phyloP scores from a whole-genome alignment of 2,113 vertebrate species.

The Gallinago jamesoni region DNA sequence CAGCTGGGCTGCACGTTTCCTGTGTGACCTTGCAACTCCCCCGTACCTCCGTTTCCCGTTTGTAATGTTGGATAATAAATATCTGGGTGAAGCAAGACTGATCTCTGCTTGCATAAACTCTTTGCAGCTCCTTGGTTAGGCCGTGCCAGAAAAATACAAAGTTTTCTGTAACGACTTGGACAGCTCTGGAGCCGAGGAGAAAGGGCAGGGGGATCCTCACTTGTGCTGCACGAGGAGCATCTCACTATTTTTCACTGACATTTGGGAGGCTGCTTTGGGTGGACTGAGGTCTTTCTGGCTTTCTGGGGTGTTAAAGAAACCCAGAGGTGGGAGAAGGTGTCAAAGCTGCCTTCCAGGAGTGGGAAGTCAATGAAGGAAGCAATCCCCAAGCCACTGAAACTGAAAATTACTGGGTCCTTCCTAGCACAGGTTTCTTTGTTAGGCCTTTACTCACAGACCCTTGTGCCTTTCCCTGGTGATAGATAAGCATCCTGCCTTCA shows the following conservation, averaged over 20 bases:
- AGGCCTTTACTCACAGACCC: not conserved
- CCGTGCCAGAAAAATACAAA: not conserved
- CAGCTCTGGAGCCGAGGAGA: not conserved
- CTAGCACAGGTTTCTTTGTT: not conserved
- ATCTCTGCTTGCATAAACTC: not conserved
- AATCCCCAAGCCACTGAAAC: not conserved
- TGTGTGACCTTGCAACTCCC: slow-evolving; percentile 35
- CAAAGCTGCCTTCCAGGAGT: not conserved
- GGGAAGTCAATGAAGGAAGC: not conserved
- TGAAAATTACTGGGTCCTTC: not conserved
- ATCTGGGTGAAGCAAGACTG: not conserved
- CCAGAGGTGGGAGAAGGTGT: not conserved
- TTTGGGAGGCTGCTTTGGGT: not conserved
- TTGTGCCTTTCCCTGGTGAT: not conserved
- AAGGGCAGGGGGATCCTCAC: not conserved
- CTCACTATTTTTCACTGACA: not conserved
- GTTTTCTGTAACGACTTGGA: not conserved
- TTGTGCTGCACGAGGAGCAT: accelerated
- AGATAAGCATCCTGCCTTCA: not conserved
- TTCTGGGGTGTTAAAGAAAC: not conserved
- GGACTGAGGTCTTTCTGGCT: not conserved
- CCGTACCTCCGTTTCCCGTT: not conserved
- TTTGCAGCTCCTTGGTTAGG: not conserved
- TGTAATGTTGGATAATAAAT: not conserved
- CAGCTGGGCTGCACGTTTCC: not conserved